Evolutionary conservation across 2,888 invertebrate genomes (phyloP).

Genomic region (Anorthoa munda): DNA sequence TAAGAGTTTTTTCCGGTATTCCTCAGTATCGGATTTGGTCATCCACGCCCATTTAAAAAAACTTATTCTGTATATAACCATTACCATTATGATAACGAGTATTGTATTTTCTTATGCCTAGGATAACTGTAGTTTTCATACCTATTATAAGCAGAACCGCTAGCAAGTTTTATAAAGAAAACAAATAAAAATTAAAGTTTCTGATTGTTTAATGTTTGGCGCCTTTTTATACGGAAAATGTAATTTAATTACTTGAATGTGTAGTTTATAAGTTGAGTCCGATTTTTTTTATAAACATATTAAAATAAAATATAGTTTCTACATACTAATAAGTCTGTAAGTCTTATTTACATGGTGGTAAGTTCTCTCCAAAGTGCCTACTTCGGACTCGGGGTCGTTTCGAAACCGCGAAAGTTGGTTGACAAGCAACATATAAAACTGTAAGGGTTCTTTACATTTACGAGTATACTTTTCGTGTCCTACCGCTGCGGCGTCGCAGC

Average conservation of each 20-base stretch:
- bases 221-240: constrained; percentile 26
- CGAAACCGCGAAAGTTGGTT: too few species aligned
- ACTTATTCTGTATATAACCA: background rate
- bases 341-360: constrained; percentile 4
- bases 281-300: background rate
- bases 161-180: background rate
- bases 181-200: background rate
- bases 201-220: background rate
- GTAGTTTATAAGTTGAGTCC: constrained; percentile 1
- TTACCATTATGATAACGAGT: background rate
- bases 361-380: background rate
- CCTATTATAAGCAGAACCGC: background rate
- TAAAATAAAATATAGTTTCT: background rate
- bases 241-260: constrained; percentile 29
- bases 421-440: too few species aligned
- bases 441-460: too few species aligned
- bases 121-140: constrained; percentile 32
- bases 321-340: background rate
- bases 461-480: too few species aligned
- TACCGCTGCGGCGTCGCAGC: too few species aligned
- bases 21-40: too few species aligned
- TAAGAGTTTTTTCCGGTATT: too few species aligned
- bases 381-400: too few species aligned
- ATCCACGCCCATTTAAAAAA: too few species aligned
- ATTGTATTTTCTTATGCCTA: constrained; percentile 13